Evolutionary conservation across 2,797 vertebrate species (phyloP), one percentile per base, ranked within the genome.

Genomic region (Amphiprion clarkii): DNA sequence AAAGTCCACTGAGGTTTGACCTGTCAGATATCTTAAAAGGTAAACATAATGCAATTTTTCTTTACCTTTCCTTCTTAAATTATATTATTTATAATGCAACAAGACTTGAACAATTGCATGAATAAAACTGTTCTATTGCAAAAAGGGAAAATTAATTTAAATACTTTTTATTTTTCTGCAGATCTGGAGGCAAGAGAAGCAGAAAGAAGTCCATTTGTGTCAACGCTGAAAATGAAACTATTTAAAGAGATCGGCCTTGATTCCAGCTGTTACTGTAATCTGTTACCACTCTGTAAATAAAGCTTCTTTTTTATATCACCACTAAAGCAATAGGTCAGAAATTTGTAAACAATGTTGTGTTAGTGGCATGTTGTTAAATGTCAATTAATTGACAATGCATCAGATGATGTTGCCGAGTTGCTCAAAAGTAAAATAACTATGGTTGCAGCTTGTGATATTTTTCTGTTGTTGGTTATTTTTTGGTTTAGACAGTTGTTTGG

Each of bases 1-100:
- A 74, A 95, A 92, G 74, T 94, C 94, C 73, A 95, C 95, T 52
- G 95, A 95, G 70, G 95, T 96, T 66, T 96, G 87, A 94, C 17
- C 6, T 55, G 17, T 73, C 40, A 55, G 29, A 84, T 53, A 48
- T 1, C 3, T 14, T 66, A 55, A n/a, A 52, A 66, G 67, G 83
- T 89, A 69, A 81, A 82, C 71, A 52, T 5, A 19, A 6, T 19
- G 12, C 17, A 31, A 29, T 29, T 53, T 27, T 31, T 61, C 16
- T 40, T 40, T 1, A 61, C 9, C 16, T 10, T 14, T 39, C 23
- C 55, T 12, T 64, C 39, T 48, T 8, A 11, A 40, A 29, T 3
- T 33, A 23, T 23, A 23, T 33, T 16, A 10, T 2, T 13, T 10
- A 59, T 5, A 52, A 61, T 16, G 8, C 1, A 31, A 16, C 6